phyloP scores from a whole-genome alignment of 2,888 invertebrate species.

The Cartodere bifasciata region DNA sequence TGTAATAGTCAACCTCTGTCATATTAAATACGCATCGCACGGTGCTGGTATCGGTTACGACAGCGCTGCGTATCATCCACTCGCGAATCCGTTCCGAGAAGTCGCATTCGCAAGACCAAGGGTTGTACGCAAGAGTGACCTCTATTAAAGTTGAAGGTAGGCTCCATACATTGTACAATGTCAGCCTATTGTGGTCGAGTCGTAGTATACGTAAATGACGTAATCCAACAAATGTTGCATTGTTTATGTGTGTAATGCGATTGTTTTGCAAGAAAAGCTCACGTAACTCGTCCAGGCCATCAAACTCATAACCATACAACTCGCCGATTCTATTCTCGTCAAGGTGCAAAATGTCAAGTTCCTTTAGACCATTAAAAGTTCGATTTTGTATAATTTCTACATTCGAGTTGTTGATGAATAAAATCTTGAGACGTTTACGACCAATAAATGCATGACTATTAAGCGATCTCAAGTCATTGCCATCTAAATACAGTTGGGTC shows the following conservation, averaged over 20 bases:
- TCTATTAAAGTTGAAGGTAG: slow-evolving; percentile 50
- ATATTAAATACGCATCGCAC: slow-evolving; percentile 58
- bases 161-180: slow-evolving; percentile 59
- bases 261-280: slow-evolving; percentile 67
- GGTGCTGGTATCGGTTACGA: slow-evolving; percentile 49
- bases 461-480: slow-evolving; percentile 63
- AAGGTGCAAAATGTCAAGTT: slow-evolving; percentile 60
- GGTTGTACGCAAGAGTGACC: slow-evolving; percentile 57
- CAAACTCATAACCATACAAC: slow-evolving; percentile 68
- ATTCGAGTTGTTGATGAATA: slow-evolving; percentile 67
- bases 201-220: slow-evolving; percentile 51
- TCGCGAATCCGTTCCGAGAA: slow-evolving; percentile 62
- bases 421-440: slow-evolving; percentile 59
- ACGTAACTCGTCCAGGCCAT: slow-evolving; percentile 57
- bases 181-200: slow-evolving; percentile 60
- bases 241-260: slow-evolving; percentile 53
- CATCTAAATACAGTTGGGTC: slow-evolving; percentile 76
- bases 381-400: slow-evolving; percentile 68
- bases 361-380: slow-evolving; percentile 72
- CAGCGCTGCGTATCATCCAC: slow-evolving; percentile 57
- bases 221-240: slow-evolving; percentile 57
- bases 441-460: slow-evolving; percentile 78
- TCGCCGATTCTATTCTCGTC: slow-evolving; percentile 59
- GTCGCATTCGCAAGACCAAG: slow-evolving; percentile 76
- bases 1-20: slow-evolving; percentile 44